Evolutionary conservation across 2,113 vertebrate genomes (phyloP).

Genomic region (Pollachius pollachius): DNA sequence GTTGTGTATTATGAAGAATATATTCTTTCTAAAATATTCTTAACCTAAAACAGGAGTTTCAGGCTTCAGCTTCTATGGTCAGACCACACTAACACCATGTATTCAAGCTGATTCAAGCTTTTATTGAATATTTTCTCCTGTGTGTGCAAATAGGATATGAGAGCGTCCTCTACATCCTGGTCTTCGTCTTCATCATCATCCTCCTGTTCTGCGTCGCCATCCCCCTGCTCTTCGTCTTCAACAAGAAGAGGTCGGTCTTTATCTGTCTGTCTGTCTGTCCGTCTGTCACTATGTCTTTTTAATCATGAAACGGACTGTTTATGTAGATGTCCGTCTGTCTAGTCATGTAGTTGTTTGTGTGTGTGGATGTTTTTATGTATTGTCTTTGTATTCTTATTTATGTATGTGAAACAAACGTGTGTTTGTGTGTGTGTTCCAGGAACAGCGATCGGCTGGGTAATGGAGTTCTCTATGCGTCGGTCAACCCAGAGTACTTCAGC

Average conservation of each 20-base stretch:
- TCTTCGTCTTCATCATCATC: slow-evolving; percentile 80
- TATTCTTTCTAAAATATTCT: too few relatives aligned
- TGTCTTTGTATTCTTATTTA: slow-evolving; percentile 6
- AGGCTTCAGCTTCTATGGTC: too few relatives aligned
- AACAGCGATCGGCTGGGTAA: slow-evolving; percentile 91
- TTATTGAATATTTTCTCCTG: too few relatives aligned
- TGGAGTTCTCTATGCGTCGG: slow-evolving; percentile 93
- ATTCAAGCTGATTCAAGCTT: too few relatives aligned
- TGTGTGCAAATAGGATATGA: slow-evolving; percentile 72
- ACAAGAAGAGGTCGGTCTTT: slow-evolving; percentile 81
- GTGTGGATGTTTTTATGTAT: not conserved
- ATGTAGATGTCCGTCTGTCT: not conserved
- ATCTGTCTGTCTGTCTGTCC: too few relatives aligned
- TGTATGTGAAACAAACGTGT: slow-evolving; percentile 50
- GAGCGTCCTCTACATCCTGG: slow-evolving; percentile 80
- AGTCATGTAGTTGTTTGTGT: slow-evolving; percentile 17
- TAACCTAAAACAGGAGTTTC: too few relatives aligned
- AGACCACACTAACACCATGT: too few relatives aligned
- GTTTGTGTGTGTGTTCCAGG: slow-evolving; percentile 66
- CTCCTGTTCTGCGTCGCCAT: slow-evolving; percentile 74
- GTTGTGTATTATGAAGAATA: too few relatives aligned
- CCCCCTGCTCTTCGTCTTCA: slow-evolving; percentile 77
- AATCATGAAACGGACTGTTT: not conserved
- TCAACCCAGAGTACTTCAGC: slow-evolving; percentile 98
- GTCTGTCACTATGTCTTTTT: not conserved